A percentile compares a stretch with the other conserved stretches of the same genome.
Evolutionary conservation across 2,888 invertebrate genomes (phyloP).

Genomic region (Spisula solida): DNA sequence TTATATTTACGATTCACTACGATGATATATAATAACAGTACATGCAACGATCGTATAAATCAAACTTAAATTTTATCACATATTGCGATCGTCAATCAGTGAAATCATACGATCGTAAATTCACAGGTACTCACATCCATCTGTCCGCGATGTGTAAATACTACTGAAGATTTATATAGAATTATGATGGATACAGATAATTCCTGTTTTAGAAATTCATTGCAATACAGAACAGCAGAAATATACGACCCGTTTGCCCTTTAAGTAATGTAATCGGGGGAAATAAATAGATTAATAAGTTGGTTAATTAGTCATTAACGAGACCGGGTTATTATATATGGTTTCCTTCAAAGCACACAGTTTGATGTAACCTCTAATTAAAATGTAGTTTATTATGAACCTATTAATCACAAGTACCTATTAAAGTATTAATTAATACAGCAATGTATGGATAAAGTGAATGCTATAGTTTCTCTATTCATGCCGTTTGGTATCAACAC

Average conservation of each 20-base stretch:
- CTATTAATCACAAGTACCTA: background rate
- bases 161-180: background rate
- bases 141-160: conserved; percentile 8
- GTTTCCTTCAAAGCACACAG: background rate
- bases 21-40: conserved; percentile 11
- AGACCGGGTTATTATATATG: background rate
- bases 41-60: background rate
- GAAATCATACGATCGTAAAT: background rate
- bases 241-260: background rate
- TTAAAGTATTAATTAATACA: background rate
- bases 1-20: background rate
- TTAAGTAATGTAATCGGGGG: background rate
- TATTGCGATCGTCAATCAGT: conserved; percentile 3
- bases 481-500: too few relatives aligned
- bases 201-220: background rate
- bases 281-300: background rate
- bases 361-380: conserved; percentile 3
- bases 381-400: background rate
- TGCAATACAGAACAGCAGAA: background rate
- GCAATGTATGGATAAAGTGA: background rate
- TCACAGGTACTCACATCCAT: background rate
- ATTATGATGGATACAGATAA: conserved; percentile 8
- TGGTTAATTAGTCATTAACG: background rate
- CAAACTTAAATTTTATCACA: background rate
- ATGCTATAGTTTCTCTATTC: too few relatives aligned